A percentile compares a stretch with the other conserved stretches of the same genome.
Conservation (phyloP, 1,140 invertebrate genomes). For the Bombus huntii region DNA sequence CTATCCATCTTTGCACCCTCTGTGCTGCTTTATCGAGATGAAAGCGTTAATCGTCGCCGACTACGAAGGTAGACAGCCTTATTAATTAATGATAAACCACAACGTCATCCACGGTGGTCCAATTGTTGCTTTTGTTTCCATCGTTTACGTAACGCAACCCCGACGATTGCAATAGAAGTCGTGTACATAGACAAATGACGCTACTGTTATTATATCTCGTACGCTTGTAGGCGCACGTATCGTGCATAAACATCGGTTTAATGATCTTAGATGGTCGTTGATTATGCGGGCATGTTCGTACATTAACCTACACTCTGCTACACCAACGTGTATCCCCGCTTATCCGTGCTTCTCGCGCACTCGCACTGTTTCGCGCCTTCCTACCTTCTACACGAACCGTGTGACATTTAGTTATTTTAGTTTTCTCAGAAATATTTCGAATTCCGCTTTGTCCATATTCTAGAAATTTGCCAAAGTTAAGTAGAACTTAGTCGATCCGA, state of each 20-base stretch:
- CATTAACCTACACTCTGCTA: slow-evolving; percentile 37
- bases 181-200: slow-evolving; percentile 33
- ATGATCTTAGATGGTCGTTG: slow-evolving; percentile 51
- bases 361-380: background rate
- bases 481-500: background rate
- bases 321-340: background rate
- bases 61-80: background rate
- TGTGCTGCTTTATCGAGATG: slow-evolving; percentile 36
- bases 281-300: slow-evolving; percentile 45
- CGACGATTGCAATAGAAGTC: slow-evolving; percentile 10
- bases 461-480: background rate
- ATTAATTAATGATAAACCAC: slow-evolving; percentile 44
- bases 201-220: slow-evolving; percentile 36
- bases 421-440: background rate
- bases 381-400: background rate
- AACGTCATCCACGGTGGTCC: slow-evolving; percentile 18
- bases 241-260: slow-evolving; percentile 51
- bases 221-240: slow-evolving; percentile 19
- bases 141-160: slow-evolving; percentile 21
- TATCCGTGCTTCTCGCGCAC: background rate
- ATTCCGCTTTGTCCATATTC: background rate
- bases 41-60: slow-evolving; percentile 43
- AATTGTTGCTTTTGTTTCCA: slow-evolving; percentile 29
- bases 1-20: slow-evolving; percentile 2
- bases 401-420: background rate